These are phyloP conservation scores for Acanthurus lineatus DNA, from an alignment of 2,797 vertebrate species.

Conservation along the genomic window DNA sequence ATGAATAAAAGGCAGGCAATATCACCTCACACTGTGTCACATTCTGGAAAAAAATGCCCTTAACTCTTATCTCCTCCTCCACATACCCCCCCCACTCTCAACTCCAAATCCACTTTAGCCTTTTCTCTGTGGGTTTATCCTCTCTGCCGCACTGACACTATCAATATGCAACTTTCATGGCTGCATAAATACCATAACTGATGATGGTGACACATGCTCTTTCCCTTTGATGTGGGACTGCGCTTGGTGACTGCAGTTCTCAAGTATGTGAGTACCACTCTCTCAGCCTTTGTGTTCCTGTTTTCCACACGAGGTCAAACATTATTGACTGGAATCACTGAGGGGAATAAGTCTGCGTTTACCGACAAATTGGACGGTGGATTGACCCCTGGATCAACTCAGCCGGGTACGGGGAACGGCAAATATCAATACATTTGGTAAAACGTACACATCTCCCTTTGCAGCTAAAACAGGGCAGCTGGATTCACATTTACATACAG, in stretches of 20 bases:
- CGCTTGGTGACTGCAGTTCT: slow-evolving; percentile 59
- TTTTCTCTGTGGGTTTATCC: slow-evolving; percentile 75
- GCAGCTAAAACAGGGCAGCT: slow-evolving; percentile 42
- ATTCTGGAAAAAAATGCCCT: slow-evolving; percentile 47
- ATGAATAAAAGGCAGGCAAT: slow-evolving; percentile 59
- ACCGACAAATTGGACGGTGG: slow-evolving; percentile 79
- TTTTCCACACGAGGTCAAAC: slow-evolving; percentile 79
- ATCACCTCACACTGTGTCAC: slow-evolving; percentile 59
- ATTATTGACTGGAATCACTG: slow-evolving; percentile 80
- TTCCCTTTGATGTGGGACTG: slow-evolving; percentile 72
- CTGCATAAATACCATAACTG: slow-evolving; percentile 79
- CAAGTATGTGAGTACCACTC: slow-evolving; percentile 56
- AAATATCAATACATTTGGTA: slow-evolving; percentile 76
- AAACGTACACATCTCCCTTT: slow-evolving; percentile 45
- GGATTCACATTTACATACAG: slow-evolving; percentile 61
- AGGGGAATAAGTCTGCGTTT: slow-evolving; percentile 77
- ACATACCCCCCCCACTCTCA: slow-evolving; percentile 11
- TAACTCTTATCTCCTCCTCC: slow-evolving; percentile 73
- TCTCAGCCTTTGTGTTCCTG: slow-evolving; percentile 60
- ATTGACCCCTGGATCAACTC: slow-evolving; percentile 78
- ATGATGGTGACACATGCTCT: slow-evolving; percentile 72
- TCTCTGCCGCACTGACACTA: slow-evolving; percentile 76
- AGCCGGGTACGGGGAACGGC: slow-evolving; percentile 61
- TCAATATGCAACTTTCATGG: slow-evolving; percentile 77
- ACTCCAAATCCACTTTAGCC: slow-evolving; percentile 76